Evolutionary conservation across 2,888 invertebrate genomes (phyloP).

Genomic region (Nebria brevicollis): DNA sequence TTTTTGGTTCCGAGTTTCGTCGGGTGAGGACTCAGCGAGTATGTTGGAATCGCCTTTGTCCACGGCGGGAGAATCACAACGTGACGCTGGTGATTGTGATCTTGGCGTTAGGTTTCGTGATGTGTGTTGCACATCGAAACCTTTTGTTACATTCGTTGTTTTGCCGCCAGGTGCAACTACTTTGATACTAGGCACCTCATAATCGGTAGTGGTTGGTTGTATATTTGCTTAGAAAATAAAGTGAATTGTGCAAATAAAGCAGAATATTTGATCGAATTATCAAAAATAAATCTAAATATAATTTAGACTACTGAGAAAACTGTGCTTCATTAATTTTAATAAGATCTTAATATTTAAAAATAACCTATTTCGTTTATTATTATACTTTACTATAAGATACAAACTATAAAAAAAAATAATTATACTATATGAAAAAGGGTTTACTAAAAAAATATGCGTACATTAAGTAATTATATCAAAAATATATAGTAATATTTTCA

Average conservation of each 20-base stretch:
- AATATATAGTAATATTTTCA: background rate
- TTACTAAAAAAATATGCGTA: too few species aligned
- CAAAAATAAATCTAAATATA: too few species aligned
- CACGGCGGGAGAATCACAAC: slow-evolving; percentile 64
- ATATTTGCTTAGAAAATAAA: slow-evolving; percentile 13
- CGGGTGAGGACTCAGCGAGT: slow-evolving; percentile 1
- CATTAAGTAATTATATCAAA: background rate
- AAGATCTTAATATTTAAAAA: too few species aligned
- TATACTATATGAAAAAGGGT: too few species aligned
- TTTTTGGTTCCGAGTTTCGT: slow-evolving; percentile 61
- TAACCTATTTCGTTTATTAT: too few species aligned
- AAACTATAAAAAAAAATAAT: too few species aligned
- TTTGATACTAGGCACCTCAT: slow-evolving; percentile 53
- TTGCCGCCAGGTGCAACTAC: slow-evolving; percentile 63
- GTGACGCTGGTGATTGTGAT: slow-evolving; percentile 76
- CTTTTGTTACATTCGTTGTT: slow-evolving; percentile 66
- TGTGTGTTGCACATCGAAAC: slow-evolving; percentile 66
- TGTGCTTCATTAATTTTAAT: too few species aligned
- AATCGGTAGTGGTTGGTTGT: slow-evolving; percentile 40
- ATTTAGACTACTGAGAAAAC: too few species aligned
- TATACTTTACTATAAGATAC: too few species aligned
- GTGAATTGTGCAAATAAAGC: background rate
- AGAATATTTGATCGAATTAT: background rate
- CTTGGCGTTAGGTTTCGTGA: slow-evolving; percentile 68
- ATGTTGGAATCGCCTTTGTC: slow-evolving; percentile 5